Percentiles rank a stretch among this genome's conserved stretches.
Evolutionary conservation across 2,113 vertebrate species (phyloP).

Genomic region (Corythornis vintsioides): DNA sequence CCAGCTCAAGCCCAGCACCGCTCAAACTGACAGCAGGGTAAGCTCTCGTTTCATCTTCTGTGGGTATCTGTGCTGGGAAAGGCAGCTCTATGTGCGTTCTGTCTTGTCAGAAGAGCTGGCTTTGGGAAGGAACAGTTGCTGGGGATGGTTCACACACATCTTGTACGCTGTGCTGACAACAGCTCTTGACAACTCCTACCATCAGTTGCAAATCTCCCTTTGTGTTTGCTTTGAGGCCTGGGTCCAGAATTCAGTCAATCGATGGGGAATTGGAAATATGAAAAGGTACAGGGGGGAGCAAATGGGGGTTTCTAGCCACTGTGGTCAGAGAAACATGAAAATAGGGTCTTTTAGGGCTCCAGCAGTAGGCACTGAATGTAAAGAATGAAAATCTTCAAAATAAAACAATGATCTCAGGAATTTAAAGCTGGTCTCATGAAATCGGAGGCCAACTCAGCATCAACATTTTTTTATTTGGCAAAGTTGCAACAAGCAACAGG

Average conservation of each 20-base stretch:
- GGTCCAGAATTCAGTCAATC: not conserved
- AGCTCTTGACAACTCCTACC: conserved; percentile 41
- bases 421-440: not conserved
- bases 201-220: not conserved
- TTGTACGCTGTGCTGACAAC: conserved; percentile 21
- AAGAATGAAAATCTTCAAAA: not conserved
- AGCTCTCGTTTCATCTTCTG: not conserved
- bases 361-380: not conserved
- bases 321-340: not conserved
- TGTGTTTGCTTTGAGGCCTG: accelerated
- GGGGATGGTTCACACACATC: not conserved
- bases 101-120: not conserved
- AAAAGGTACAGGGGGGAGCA: not conserved
- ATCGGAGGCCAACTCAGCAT: not conserved
- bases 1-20: not conserved
- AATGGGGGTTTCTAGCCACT: not conserved
- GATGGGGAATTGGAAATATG: not conserved
- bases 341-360: not conserved
- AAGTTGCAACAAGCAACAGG: not conserved
- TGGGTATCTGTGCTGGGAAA: not conserved
- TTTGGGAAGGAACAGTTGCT: conserved; percentile 29
- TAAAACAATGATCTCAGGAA: not conserved
- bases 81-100: not conserved
- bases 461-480: not conserved
- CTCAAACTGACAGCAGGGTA: not conserved